Evolutionary conservation across 1,140 invertebrate genomes (phyloP), one percentile per base, ranked within the genome.

Genomic region (Pseudobourletiella spinata): DNA sequence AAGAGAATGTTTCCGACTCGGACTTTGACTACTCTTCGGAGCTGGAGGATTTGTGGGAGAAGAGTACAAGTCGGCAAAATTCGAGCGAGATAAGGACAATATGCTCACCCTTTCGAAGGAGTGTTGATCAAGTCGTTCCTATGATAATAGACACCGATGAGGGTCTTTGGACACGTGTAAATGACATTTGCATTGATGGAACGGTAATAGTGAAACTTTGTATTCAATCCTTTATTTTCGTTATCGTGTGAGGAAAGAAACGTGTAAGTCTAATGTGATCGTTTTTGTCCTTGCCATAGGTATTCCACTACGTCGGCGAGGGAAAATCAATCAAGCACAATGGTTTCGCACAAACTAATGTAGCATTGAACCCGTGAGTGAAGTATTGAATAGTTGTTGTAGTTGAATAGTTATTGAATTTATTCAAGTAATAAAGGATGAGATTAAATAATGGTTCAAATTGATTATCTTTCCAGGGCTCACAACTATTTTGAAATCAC

Each of bases 401-500:
- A n/a, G n/a, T n/a, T n/a, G n/a, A n/a, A n/a, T n/a, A n/a, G n/a
- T n/a, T n/a, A n/a, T n/a, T n/a, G n/a, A n/a, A n/a, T n/a, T n/a
- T n/a, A n/a, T n/a, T n/a, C n/a, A n/a, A n/a, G n/a, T n/a, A n/a
- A n/a, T n/a, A n/a, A n/a, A n/a, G n/a, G n/a, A n/a, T n/a, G n/a
- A n/a, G n/a, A n/a, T n/a, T n/a, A n/a, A n/a, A n/a, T n/a, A n/a
- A n/a, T n/a, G n/a, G n/a, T n/a, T n/a, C n/a, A n/a, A n/a, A n/a
- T 39, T 39, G 11, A n/a, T 39, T 11, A 39, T 39, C n/a, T 39
- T 39, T 48, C 6, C 18, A 48, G 44, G 6, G 20, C 77, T 78
- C 20, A 76, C 74, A 65, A 82, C 71, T 82, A 82, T 70, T 82
- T 81, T 77, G 80, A 82, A 76, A 78, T 82, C 59, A 79, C 81